These are phyloP conservation scores for Nannobrachium achirus DNA, from an alignment of 2,113 vertebrate species.

Conservation along the genomic window DNA sequence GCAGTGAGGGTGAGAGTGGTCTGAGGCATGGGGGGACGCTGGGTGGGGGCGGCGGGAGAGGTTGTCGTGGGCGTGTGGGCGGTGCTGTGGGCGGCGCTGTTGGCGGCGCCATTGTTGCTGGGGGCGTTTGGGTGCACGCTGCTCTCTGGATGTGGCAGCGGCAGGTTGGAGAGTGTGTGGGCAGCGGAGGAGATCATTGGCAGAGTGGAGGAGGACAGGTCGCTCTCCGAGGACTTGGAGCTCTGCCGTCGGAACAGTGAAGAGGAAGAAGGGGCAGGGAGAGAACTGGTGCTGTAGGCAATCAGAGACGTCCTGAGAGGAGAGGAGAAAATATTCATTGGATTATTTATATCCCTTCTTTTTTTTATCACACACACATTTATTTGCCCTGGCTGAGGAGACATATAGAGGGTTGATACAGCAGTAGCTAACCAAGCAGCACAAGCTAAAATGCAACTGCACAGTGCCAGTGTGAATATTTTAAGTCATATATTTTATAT, in stretches of 20 bases:
- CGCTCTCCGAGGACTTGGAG: conserved; percentile 75
- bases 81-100: not conserved
- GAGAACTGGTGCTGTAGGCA: conserved; percentile 76
- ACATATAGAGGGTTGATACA: not conserved
- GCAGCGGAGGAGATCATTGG: conserved; percentile 54
- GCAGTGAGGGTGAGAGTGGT: conserved; percentile 30
- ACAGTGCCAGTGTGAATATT: too few relatives aligned
- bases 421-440: not conserved
- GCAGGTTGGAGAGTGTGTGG: conserved; percentile 47
- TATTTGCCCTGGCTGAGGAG: not conserved
- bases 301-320: conserved; percentile 70
- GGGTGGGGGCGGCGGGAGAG: conserved; percentile 34
- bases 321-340: not conserved
- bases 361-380: too few relatives aligned
- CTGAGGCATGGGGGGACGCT: conserved; percentile 54
- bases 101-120: conserved; percentile 9
- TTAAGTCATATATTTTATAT: too few relatives aligned
- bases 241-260: conserved; percentile 61
- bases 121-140: conserved; percentile 35
- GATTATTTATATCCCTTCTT: not conserved
- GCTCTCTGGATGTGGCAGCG: conserved; percentile 57
- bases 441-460: not conserved
- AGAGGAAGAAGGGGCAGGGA: conserved; percentile 61
- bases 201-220: conserved; percentile 68
- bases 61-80: conserved; percentile 38